Evolutionary conservation across 2,888 invertebrate species (phyloP).

Genomic region (Xanthorhoe spadicearia): DNA sequence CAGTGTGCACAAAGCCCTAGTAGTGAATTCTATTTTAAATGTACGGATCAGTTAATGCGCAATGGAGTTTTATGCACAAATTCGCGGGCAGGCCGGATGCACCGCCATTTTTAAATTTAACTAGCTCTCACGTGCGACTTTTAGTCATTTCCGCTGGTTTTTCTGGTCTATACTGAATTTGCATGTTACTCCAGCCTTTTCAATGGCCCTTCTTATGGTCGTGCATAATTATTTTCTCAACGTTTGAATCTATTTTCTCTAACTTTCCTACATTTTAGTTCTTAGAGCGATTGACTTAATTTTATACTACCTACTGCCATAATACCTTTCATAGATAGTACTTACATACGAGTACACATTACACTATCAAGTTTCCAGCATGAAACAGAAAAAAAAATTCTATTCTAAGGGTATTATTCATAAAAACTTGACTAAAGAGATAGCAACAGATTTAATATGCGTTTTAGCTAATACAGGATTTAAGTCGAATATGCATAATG

Average conservation of each 20-base stretch:
- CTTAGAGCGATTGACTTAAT: not conserved
- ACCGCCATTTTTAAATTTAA: constrained; percentile 68
- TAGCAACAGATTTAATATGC: no score
- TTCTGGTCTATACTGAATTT: constrained; percentile 17
- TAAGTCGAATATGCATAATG: no score
- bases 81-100: constrained; percentile 64
- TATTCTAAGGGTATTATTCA: no score
- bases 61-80: constrained; percentile 83
- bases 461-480: no score
- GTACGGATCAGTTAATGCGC: constrained; percentile 79
- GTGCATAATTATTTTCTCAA: constrained; percentile 37
- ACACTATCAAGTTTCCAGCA: no score
- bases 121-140: constrained; percentile 28
- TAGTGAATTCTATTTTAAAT: constrained; percentile 81
- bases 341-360: no score
- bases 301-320: not conserved
- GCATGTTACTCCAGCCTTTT: constrained; percentile 10
- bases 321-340: no score
- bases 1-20: constrained; percentile 55
- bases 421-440: no score
- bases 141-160: constrained; percentile 27
- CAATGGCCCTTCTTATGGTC: constrained; percentile 23
- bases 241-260: constrained; percentile 9
- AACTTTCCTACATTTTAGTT: not conserved
- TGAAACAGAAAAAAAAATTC: no score